Evolutionary conservation across 2,797 vertebrate genomes (phyloP).

Genomic region (Etheostoma nigrum): DNA sequence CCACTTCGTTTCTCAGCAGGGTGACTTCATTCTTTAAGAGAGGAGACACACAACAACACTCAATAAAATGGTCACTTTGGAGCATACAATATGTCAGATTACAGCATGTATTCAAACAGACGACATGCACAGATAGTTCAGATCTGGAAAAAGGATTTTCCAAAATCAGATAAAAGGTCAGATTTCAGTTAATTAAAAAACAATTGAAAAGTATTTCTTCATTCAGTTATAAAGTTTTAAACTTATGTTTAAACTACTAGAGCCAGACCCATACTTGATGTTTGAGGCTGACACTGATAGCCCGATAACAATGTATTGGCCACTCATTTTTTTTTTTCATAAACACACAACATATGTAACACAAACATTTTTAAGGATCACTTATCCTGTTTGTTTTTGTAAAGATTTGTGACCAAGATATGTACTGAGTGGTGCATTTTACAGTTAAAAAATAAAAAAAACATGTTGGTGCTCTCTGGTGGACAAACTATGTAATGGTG

Average conservation of each 20-base stretch:
- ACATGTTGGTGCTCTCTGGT: constrained; percentile 14
- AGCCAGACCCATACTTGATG: background rate
- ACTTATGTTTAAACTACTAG: background rate
- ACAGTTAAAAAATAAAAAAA: background rate
- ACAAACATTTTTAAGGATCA: background rate
- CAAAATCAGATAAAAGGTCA: background rate
- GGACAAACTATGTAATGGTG: background rate
- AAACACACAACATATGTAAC: background rate
- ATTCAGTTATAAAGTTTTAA: background rate
- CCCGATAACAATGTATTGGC: background rate
- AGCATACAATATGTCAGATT: constrained; percentile 16
- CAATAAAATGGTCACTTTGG: constrained; percentile 49
- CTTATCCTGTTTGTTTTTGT: background rate
- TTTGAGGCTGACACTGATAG: background rate
- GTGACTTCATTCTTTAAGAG: constrained; percentile 96
- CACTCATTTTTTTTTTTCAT: background rate
- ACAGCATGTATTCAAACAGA: constrained; percentile 24
- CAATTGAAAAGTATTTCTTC: background rate
- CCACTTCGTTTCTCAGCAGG: constrained; percentile 99
- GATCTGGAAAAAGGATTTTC: background rate
- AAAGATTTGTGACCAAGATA: background rate
- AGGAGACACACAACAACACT: constrained; percentile 77
- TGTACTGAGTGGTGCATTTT: background rate
- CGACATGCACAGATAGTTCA: background rate
- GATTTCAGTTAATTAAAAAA: background rate